Conservation (phyloP, 2,888 invertebrate genomes). For the Ferrisia virgata region DNA sequence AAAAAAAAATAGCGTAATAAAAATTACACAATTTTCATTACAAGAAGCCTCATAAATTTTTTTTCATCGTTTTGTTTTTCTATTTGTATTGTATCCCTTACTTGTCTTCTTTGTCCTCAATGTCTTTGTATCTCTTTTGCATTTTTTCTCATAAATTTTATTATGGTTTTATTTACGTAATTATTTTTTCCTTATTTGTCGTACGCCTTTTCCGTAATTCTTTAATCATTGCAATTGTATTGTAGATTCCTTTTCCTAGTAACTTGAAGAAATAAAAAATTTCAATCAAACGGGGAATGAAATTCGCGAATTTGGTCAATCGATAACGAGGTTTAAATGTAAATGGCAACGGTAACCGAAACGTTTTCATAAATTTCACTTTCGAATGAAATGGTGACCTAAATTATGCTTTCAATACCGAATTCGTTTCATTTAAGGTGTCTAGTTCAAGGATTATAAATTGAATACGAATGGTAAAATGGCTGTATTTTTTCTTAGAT, state of each 20-base stretch:
- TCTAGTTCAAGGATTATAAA: not conserved
- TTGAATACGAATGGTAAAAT: not conserved
- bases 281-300: not conserved
- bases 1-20: not conserved
- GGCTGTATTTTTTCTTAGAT: no score
- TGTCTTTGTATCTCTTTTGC: not conserved
- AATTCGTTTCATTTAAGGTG: not conserved
- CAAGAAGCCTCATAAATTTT: not conserved
- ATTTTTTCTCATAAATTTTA: not conserved
- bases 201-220: not conserved
- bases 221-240: not conserved
- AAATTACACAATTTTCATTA: not conserved
- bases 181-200: not conserved
- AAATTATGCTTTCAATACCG: not conserved
- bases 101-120: not conserved
- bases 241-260: not conserved
- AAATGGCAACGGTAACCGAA: not conserved
- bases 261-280: not conserved
- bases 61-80: not conserved
- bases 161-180: not conserved
- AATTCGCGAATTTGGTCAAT: not conserved
- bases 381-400: not conserved
- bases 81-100: not conserved
- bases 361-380: not conserved
- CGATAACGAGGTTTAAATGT: not conserved